Percentiles rank a stretch among this genome's conserved stretches.
phyloP scores from a whole-genome alignment of 2,888 invertebrate genomes.

The Drosophila yooni region DNA sequence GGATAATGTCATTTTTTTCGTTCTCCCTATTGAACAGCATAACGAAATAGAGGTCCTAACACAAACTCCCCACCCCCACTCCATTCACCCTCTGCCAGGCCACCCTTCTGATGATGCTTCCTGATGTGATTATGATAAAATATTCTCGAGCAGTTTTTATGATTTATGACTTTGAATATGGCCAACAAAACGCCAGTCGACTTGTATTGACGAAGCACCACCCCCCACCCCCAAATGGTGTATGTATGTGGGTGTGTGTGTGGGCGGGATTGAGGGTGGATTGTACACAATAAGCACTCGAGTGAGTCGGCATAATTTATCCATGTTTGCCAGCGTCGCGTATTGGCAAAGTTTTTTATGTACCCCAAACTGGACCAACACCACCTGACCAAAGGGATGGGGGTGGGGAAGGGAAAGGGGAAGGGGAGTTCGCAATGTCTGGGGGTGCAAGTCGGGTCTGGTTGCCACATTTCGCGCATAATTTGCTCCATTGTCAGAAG shows the following conservation, averaged over 20 bases:
- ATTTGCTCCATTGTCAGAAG: constrained; percentile 74
- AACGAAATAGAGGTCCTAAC: constrained; percentile 47
- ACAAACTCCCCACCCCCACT: background rate
- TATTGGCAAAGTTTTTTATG: constrained; percentile 58
- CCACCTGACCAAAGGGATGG: constrained; percentile 38
- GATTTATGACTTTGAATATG: constrained; percentile 80
- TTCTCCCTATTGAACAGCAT: constrained; percentile 61
- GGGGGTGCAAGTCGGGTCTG: constrained; percentile 48
- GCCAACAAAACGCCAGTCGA: constrained; percentile 72
- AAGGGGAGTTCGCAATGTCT: background rate
- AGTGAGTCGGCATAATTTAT: constrained; percentile 80
- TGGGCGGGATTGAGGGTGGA: constrained; percentile 24
- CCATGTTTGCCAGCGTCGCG: constrained; percentile 65
- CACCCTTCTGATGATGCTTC: constrained; percentile 52
- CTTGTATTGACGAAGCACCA: constrained; percentile 43
- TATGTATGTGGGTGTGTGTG: background rate
- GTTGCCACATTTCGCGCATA: constrained; percentile 74
- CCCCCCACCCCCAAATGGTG: constrained; percentile 16
- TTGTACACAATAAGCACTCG: constrained; percentile 73
- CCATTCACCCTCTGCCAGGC: background rate
- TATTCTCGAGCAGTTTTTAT: constrained; percentile 80
- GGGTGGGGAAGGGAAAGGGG: background rate
- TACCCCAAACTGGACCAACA: constrained; percentile 21
- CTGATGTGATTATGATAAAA: constrained; percentile 81
- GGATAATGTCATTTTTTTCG: constrained; percentile 74